Base-by-base conservation (phyloP, 2,888 invertebrate genomes). In the Pemphredon lugubris region DNA sequence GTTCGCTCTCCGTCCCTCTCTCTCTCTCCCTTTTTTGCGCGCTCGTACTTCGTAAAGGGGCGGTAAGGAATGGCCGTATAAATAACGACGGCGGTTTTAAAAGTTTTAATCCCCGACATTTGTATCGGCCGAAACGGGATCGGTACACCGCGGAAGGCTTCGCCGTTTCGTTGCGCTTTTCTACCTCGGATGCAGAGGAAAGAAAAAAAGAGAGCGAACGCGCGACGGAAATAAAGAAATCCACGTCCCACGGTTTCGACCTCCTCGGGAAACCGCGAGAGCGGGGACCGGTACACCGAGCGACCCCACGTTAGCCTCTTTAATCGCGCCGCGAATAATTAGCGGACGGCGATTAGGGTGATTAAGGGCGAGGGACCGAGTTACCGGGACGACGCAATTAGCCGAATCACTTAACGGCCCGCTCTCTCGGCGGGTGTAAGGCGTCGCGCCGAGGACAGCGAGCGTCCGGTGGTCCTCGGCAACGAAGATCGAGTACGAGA, bases 301-400 rank as follows among this genome's bases (percentile, higher is more conserved):
- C 60, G 73, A 51, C 60, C 67, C 55, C 47, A 32, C 83, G 82
- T 83, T 85, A 79, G 79, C 83, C 82, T 84, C 81, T 84, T 84
- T 86, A 86, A 86, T 87, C 84, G 86, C 79, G 73, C 78, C 75
- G 79, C 81, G 86, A 86, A 87, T 87, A 87, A 86, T 87, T 85
- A 86, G 84, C 79, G 84, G 73, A 78, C 68, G 77, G 79, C 82
- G 87, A 86, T 87, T 85, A 86, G 82, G 79, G 84, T 84, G 86
- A 86, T 84, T 84, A 85, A 86, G 76, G 79, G 71, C 77, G 69
- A 74, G 61, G 71, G 75, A 67, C 54, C 70, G 66, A 75, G 73
- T 80, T 73, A 75, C 70, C 73, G 72, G 73, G 67, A 75, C 81
- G 75, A 79, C 67, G 84, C 84, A 87, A 86, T 87, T 86, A 86